A percentile compares a stretch with the other conserved stretches of the same genome.
These are phyloP conservation scores for Tetrao urogallus DNA, from an alignment of 2,113 vertebrate species.

Conservation along the genomic window DNA sequence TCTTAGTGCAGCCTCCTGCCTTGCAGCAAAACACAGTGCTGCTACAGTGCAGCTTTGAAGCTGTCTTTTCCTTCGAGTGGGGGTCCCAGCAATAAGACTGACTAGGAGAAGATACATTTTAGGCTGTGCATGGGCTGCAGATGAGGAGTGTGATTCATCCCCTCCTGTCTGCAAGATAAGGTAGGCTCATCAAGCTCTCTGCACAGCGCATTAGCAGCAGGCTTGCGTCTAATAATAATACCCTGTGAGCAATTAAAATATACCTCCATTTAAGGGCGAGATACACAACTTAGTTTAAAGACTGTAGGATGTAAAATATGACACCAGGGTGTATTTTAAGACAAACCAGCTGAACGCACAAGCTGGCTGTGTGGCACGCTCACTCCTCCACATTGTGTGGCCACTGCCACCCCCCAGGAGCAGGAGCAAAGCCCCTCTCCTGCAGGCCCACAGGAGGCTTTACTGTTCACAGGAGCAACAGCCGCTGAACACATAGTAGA, in stretches of 20 bases:
- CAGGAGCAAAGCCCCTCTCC: neutral
- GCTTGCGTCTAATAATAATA: slow-evolving; percentile 26
- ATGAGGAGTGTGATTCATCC: slow-evolving; percentile 21
- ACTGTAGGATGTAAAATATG: slow-evolving; percentile 61
- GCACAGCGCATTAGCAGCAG: neutral
- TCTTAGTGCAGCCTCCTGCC: neutral
- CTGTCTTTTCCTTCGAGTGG: neutral
- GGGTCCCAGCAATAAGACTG: neutral
- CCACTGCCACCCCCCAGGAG: neutral
- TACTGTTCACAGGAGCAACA: neutral
- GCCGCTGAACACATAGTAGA: neutral
- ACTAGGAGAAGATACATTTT: neutral
- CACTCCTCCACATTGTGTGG: fast-evolving
- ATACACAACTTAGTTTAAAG: slow-evolving; percentile 55
- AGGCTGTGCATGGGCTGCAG: neutral
- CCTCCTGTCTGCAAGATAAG: slow-evolving; percentile 28
- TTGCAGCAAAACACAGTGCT: neutral
- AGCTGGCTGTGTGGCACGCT: neutral
- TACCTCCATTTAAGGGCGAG: slow-evolving; percentile 61
- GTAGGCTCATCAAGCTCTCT: neutral
- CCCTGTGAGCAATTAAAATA: slow-evolving; percentile 59
- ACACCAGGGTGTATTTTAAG: slow-evolving; percentile 68
- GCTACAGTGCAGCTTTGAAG: neutral
- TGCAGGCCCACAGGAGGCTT: fast-evolving
- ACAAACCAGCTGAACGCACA: slow-evolving; percentile 52